Evolutionary conservation across 2,888 invertebrate genomes (phyloP), one percentile per base, ranked within the genome.

Genomic region (Glomeris marginata): DNA sequence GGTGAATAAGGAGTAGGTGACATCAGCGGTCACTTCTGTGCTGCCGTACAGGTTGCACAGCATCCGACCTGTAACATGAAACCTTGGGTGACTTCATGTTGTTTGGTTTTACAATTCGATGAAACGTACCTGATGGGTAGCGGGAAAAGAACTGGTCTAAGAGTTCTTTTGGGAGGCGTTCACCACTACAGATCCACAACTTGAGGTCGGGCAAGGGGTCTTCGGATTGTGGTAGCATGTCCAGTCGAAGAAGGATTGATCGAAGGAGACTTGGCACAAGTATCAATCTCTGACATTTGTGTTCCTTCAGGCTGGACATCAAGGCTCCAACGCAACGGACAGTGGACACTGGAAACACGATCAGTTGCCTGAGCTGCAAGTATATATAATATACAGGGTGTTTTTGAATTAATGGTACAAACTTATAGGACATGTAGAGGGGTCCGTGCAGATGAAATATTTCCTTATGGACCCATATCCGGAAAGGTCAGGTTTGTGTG

Each of bases 21-120:
- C 86, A 63, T 88, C 90, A 0, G 86, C 90, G 81, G 88, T 87
- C 1, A 87, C 79, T 65, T 91, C 91, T 0, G 90, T 88, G 56
- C 87, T 86, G 0, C 91, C 91, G 61, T 88, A 90, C 62, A 88
- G 87, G 63, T 90, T 91, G 47, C 84, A 85, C 38, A 91, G 68
- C 28, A 5, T 28, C 28, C 28, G 28, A 50, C n/a, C n/a, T n/a
- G n/a, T n/a, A n/a, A n/a, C n/a, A n/a, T n/a, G n/a, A n/a, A n/a
- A n/a, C n/a, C n/a, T n/a, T n/a, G n/a, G n/a, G n/a, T n/a, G n/a
- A n/a, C n/a, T n/a, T n/a, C n/a, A n/a, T n/a, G n/a, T n/a, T n/a
- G n/a, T n/a, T n/a, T n/a, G n/a, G n/a, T n/a, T n/a, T n/a, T n/a
- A n/a, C n/a, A n/a, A n/a, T n/a, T n/a, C n/a, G n/a, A n/a, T n/a